Base-by-base conservation (phyloP, 2,113 vertebrate species). In the Melanotaenia duboulayi region DNA sequence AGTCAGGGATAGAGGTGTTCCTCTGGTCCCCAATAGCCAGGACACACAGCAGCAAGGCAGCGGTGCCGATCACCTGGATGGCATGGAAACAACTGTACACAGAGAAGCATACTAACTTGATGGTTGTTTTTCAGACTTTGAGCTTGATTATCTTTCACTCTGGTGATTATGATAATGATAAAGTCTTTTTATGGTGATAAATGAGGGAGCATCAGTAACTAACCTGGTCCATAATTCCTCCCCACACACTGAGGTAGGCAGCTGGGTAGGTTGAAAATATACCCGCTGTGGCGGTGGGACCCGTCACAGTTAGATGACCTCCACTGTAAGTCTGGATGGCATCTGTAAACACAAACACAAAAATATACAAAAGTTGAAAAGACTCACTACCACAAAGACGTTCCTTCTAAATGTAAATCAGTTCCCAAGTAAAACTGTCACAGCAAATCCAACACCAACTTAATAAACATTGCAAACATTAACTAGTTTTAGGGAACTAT, bases 201-300 rank as follows among this genome's bases (percentile, higher is more conserved):
- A 28, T 10, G 11, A 52, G 14, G 6, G n/a, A 22, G 24, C 17
- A 4, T 49, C 5, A 2, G 14, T 14, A 6, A 55, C 73, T 76
- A 62, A 95, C 95, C 93, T 95, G 95, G 78, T 95, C 95, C 20
- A 95, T 11, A 0, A 96, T 86, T 1, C 95, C 95, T 0, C 91
- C 94, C 80, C 74, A 56, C 1, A 93, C 0, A n/a, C 94, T 95
- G 17, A 96, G 88, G 7, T 94, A 91, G 32, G 91, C 90, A 0
- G 93, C 88, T 0, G 95, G 95, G 66, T 95, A 96, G 14, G 95
- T 95, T 80, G 90, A 86, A 0, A 96, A 96, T 61, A 96, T 95
- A 2, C 94, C 94, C 0, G 94, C 95, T 0, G 95, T 96, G 71
- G 92, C 95, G 0, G 23, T 83, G 19, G 93, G 90, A 1, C 95